Evolutionary conservation across 2,113 vertebrate genomes (phyloP).

Genomic region (Saimiri boliviensis): DNA sequence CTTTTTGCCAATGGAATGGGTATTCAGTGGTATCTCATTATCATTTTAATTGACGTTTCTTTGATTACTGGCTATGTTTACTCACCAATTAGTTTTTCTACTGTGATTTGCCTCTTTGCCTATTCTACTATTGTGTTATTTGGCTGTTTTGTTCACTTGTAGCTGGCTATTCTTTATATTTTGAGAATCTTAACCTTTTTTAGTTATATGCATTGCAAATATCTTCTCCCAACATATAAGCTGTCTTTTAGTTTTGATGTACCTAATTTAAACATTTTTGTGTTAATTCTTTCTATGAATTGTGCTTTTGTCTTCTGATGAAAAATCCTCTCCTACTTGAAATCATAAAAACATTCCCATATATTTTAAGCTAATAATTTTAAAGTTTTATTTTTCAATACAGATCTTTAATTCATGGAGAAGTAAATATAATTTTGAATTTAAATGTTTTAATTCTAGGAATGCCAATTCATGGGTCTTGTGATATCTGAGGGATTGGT

Average conservation of each 20-base stretch:
- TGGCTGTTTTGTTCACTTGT: not conserved
- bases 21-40: not conserved
- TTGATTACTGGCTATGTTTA: not conserved
- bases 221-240: not conserved
- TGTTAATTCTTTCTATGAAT: not conserved
- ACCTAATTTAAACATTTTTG: slow-evolving; percentile 19
- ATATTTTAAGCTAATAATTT: not conserved
- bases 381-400: slow-evolving; percentile 27
- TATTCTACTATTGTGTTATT: not conserved
- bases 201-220: not conserved
- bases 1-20: not conserved
- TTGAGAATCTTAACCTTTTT: not conserved
- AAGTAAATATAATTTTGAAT: not conserved
- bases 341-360: not conserved
- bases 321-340: not conserved
- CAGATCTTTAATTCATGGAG: not conserved
- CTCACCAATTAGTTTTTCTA: not conserved
- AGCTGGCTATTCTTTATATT: not conserved
- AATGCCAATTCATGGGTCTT: not conserved
- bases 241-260: not conserved
- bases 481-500: not conserved
- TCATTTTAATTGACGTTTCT: slow-evolving; percentile 19
- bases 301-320: not conserved
- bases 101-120: not conserved
- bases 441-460: not conserved